Evolutionary conservation across 2,888 invertebrate genomes (phyloP).

Genomic region (Calliscelio sp.): DNA sequence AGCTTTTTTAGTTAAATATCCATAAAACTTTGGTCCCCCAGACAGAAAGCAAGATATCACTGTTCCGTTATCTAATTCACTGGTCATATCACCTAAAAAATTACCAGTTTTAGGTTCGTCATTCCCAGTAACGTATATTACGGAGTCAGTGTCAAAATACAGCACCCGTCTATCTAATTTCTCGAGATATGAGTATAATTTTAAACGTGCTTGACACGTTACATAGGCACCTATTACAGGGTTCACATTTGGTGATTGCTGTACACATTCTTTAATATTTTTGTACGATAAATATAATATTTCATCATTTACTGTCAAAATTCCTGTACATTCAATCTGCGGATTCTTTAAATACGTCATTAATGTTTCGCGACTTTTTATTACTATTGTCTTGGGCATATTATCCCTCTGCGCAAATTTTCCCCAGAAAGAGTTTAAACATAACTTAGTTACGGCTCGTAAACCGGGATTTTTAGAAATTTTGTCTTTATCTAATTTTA

Average conservation of each 20-base stretch:
- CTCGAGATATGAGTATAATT: not conserved
- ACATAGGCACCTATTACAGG: not conserved
- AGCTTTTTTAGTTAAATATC: constrained; percentile 12
- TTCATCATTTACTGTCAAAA: not conserved
- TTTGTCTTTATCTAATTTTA: constrained; percentile 6
- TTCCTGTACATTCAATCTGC: too few relatives aligned
- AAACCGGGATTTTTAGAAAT: constrained; percentile 41
- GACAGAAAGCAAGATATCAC: constrained; percentile 36
- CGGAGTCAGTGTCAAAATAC: constrained; percentile 18
- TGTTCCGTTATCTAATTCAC: constrained; percentile 29
- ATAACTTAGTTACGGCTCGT: constrained; percentile 11
- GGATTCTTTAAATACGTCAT: too few relatives aligned
- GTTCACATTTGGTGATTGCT: too few relatives aligned
- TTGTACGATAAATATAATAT: too few relatives aligned
- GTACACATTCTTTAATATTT: not conserved
- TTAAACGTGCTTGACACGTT: not conserved
- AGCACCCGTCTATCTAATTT: not conserved
- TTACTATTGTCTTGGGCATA: not conserved
- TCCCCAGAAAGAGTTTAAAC: constrained; percentile 56
- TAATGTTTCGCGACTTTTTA: too few relatives aligned
- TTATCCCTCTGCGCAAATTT: constrained; percentile 46
- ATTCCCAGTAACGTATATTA: too few relatives aligned
- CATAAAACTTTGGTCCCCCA: constrained; percentile 50
- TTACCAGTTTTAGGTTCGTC: constrained; percentile 13
- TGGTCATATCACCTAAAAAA: constrained; percentile 46